Evolutionary conservation across 2,888 invertebrate genomes (phyloP).

Genomic region (Ormia ochracea): DNA sequence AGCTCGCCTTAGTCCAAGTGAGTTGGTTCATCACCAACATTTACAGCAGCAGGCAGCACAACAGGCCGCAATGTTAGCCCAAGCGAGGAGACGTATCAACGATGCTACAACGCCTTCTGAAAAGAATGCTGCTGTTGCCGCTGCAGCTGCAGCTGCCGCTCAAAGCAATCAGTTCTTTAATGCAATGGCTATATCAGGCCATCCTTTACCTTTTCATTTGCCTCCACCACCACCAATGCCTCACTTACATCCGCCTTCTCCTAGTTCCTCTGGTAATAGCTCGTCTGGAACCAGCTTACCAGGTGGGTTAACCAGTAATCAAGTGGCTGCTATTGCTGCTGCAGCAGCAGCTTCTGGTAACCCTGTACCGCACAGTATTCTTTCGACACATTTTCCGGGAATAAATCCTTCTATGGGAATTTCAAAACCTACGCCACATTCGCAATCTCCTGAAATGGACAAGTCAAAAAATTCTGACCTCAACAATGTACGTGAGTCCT

Average conservation of each 20-base stretch:
- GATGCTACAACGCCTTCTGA: constrained; percentile 76
- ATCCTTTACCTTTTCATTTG: constrained; percentile 81
- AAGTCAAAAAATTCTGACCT: constrained; percentile 77
- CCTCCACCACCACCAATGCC: constrained; percentile 82
- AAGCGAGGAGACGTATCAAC: constrained; percentile 79
- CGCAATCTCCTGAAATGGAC: constrained; percentile 68
- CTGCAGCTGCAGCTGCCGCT: constrained; percentile 72
- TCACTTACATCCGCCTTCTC: constrained; percentile 73
- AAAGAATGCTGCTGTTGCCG: constrained; percentile 71
- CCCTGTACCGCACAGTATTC: constrained; percentile 80
- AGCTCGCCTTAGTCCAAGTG: constrained; percentile 71
- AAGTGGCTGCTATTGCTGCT: constrained; percentile 79
- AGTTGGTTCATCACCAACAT: constrained; percentile 74
- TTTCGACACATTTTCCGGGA: constrained; percentile 78
- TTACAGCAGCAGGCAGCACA: constrained; percentile 71
- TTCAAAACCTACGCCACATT: constrained; percentile 63
- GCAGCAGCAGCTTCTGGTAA: constrained; percentile 81
- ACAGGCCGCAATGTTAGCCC: constrained; percentile 75
- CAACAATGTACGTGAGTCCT: constrained; percentile 78
- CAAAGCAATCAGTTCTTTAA: constrained; percentile 80
- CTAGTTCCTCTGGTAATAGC: constrained; percentile 56
- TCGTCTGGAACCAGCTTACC: constrained; percentile 58
- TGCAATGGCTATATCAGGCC: constrained; percentile 79
- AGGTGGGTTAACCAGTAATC: constrained; percentile 79
- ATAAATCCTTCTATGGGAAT: constrained; percentile 65